phyloP scores from a whole-genome alignment of 2,797 vertebrate genomes.

The Notolabrus celidotus region DNA sequence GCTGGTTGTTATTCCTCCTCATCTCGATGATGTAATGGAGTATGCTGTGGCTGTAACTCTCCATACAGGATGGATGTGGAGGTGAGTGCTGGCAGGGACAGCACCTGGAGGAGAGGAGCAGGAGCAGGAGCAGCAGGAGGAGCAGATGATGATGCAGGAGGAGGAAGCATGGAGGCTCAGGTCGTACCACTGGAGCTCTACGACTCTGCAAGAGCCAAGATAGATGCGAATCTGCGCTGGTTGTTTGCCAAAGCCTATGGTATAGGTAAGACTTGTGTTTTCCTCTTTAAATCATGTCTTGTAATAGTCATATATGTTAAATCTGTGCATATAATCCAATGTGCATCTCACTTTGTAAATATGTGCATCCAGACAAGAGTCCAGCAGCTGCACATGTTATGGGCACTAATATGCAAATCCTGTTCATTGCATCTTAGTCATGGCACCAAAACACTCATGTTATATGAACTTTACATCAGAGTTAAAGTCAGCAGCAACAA shows the following conservation, averaged over 20 bases:
- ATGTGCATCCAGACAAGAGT: background rate
- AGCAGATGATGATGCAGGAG: slow-evolving; percentile 53
- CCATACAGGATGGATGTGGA: slow-evolving; percentile 89
- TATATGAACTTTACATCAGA: too few relatives aligned
- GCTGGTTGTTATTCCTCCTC: slow-evolving; percentile 49
- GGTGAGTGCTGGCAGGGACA: slow-evolving; percentile 85
- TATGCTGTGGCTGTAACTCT: slow-evolving; percentile 26
- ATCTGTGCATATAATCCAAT: background rate
- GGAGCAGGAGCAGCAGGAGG: slow-evolving; percentile 68
- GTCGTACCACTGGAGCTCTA: slow-evolving; percentile 92
- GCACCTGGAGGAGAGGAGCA: slow-evolving; percentile 90
- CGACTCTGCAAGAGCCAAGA: slow-evolving; percentile 96
- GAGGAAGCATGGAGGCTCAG: slow-evolving; percentile 82
- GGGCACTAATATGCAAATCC: background rate
- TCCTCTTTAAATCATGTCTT: background rate
- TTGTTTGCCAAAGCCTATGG: slow-evolving; percentile 96
- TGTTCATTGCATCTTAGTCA: background rate
- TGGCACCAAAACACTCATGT: background rate
- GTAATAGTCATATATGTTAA: background rate
- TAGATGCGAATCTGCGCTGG: slow-evolving; percentile 97
- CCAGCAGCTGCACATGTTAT: background rate
- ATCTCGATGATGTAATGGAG: slow-evolving; percentile 71
- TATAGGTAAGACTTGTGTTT: slow-evolving; percentile 84
- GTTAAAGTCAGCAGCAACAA: too few relatives aligned
- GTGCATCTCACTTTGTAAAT: background rate